Evolutionary conservation across 2,797 vertebrate species (phyloP).

Genomic region (Discoglossus pictus): DNA sequence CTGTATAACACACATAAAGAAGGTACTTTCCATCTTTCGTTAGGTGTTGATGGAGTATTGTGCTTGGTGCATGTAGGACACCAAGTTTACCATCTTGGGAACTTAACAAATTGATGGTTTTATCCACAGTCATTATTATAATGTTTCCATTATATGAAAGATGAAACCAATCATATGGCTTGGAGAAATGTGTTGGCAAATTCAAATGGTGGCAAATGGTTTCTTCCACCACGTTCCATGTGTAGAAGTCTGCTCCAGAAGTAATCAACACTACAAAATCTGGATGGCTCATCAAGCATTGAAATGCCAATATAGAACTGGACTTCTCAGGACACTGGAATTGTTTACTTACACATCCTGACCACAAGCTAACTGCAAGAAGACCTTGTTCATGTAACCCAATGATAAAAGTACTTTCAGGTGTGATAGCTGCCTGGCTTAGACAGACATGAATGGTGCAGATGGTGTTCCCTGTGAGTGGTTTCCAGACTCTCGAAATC

Average conservation of each 20-base stretch:
- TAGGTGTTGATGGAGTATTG: conserved; percentile 61
- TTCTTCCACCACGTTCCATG: conserved; percentile 77
- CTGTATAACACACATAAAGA: conserved; percentile 59
- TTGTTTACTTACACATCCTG: conserved; percentile 69
- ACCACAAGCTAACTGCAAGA: conserved; percentile 77
- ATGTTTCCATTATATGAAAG: conserved; percentile 67
- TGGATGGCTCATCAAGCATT: conserved; percentile 64
- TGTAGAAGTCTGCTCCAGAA: conserved; percentile 67
- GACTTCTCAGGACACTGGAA: conserved; percentile 63
- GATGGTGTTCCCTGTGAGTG: conserved; percentile 64
- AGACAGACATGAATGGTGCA: conserved; percentile 69
- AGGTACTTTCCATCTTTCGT: conserved; percentile 62
- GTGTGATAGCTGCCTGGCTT: conserved; percentile 66
- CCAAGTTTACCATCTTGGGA: conserved; percentile 63
- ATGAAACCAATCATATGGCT: conserved; percentile 63
- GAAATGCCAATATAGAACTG: conserved; percentile 68
- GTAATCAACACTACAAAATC: conserved; percentile 72
- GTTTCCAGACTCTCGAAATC: conserved; percentile 73
- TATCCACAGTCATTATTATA: conserved; percentile 59
- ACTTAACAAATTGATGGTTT: conserved; percentile 67
- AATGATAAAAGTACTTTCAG: conserved; percentile 77
- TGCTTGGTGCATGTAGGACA: conserved; percentile 61
- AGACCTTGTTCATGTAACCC: conserved; percentile 66
- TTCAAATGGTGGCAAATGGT: conserved; percentile 70
- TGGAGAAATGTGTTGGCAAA: conserved; percentile 62